Conservation (phyloP, 2,797 vertebrate genomes). For the Caiman crocodilus region DNA sequence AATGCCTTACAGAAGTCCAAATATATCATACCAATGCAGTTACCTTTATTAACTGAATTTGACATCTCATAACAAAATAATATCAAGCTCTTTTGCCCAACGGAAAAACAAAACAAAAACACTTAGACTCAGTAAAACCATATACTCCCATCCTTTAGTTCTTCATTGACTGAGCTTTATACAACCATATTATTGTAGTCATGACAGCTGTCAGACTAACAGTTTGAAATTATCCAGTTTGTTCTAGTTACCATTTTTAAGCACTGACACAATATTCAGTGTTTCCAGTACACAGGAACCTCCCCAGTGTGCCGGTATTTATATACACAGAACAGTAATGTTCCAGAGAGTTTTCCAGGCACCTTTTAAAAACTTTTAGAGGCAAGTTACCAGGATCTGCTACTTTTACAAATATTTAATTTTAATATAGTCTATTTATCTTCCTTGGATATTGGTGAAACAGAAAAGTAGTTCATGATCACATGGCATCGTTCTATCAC, state of each 20-base stretch:
- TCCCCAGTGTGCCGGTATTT: not conserved
- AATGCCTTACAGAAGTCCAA: not conserved
- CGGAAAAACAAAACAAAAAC: no score
- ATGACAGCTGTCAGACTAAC: not conserved
- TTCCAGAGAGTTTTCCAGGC: not conserved
- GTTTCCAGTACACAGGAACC: not conserved
- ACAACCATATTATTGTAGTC: not conserved
- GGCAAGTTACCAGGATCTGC: not conserved
- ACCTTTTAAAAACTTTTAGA: fast-evolving
- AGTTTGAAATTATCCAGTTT: not conserved
- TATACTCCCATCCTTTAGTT: not conserved
- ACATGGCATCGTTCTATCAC: not conserved
- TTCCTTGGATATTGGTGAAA: not conserved
- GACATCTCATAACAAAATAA: no score
- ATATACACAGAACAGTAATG: not conserved
- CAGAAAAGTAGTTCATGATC: not conserved
- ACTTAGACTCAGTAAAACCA: no score
- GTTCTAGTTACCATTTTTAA: not conserved
- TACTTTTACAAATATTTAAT: not conserved
- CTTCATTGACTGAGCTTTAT: not conserved
- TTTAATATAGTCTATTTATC: not conserved
- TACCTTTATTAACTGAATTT: not conserved
- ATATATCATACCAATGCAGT: not conserved
- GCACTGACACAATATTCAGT: not conserved
- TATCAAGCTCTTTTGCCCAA: no score